Evolutionary conservation across 2,888 invertebrate genomes (phyloP).

Genomic region (Embidobia sp.): DNA sequence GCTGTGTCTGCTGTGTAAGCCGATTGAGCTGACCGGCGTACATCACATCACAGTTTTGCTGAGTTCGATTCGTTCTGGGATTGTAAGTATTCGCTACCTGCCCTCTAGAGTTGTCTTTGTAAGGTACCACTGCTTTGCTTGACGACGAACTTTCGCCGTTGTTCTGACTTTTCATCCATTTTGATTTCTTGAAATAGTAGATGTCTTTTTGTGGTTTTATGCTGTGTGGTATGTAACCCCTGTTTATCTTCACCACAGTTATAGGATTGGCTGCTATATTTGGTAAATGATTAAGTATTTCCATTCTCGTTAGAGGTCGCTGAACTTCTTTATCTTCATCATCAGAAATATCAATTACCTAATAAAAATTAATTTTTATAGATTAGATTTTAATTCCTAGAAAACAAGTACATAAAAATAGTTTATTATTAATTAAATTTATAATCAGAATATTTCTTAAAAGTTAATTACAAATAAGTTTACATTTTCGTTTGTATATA

Average conservation of each 20-base stretch:
- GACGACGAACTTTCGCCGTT: constrained; percentile 10
- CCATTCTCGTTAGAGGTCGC: constrained; percentile 73
- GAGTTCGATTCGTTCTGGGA: constrained; percentile 7
- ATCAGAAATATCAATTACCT: constrained; percentile 79
- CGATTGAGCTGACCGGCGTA: constrained; percentile 24
- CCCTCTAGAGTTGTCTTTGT: constrained; percentile 18
- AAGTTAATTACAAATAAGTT: too few relatives aligned
- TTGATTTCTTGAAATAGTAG: constrained; percentile 70
- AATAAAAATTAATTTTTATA: too few relatives aligned
- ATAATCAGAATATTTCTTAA: too few relatives aligned
- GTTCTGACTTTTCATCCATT: constrained; percentile 52
- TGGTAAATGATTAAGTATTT: constrained; percentile 77
- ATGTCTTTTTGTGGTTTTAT: constrained; percentile 71
- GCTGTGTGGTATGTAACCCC: constrained; percentile 73
- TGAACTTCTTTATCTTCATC: constrained; percentile 78
- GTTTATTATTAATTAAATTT: too few relatives aligned
- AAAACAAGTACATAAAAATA: too few relatives aligned
- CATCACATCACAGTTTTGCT: constrained; percentile 11
- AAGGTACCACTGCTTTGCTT: constrained; percentile 22
- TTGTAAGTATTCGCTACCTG: constrained; percentile 24
- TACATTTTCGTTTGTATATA: too few relatives aligned
- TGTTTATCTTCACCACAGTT: constrained; percentile 68
- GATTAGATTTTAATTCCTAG: too few relatives aligned
- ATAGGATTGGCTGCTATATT: constrained; percentile 71
- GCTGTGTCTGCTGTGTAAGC: constrained; percentile 29